Evolutionary conservation across 2,113 vertebrate species (phyloP).

Genomic region (Phrynocephalus versicolor): DNA sequence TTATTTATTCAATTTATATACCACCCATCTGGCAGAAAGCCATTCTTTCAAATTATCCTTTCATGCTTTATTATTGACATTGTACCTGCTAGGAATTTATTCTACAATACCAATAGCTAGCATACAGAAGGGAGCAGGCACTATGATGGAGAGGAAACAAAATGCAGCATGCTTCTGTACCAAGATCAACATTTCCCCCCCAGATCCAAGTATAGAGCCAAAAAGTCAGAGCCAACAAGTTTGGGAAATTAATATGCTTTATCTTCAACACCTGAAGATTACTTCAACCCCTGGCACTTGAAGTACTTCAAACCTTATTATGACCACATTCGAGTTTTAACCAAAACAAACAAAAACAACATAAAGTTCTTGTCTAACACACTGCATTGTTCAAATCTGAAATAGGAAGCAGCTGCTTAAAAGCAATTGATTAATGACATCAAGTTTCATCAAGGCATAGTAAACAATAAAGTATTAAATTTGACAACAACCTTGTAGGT

Average conservation of each 20-base stretch:
- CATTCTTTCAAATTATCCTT: conserved; percentile 39
- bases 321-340: conserved; percentile 16
- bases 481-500: conserved; percentile 15
- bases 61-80: conserved; percentile 13
- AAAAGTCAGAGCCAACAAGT: conserved; percentile 30
- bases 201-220: conserved; percentile 58
- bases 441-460: not conserved
- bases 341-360: conserved; percentile 47
- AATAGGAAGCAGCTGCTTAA: not conserved
- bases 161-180: conserved; percentile 45
- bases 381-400: not conserved
- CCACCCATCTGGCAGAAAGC: no score
- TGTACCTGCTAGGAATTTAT: conserved; percentile 4
- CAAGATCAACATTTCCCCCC: conserved; percentile 45
- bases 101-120: conserved; percentile 33
- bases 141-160: conserved; percentile 40
- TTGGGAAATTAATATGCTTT: conserved; percentile 58
- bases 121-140: conserved; percentile 12
- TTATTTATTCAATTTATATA: no score
- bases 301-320: conserved; percentile 11
- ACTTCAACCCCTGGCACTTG: conserved; percentile 24
- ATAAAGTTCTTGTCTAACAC: conserved; percentile 60
- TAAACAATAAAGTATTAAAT: conserved; percentile 16
- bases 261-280: conserved; percentile 51
- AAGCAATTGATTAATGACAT: not conserved